A percentile compares a stretch with the other conserved stretches of the same genome.
These are phyloP conservation scores for Bimastos eiseni DNA, from an alignment of 2,888 invertebrate species.

Conservation along the genomic window DNA sequence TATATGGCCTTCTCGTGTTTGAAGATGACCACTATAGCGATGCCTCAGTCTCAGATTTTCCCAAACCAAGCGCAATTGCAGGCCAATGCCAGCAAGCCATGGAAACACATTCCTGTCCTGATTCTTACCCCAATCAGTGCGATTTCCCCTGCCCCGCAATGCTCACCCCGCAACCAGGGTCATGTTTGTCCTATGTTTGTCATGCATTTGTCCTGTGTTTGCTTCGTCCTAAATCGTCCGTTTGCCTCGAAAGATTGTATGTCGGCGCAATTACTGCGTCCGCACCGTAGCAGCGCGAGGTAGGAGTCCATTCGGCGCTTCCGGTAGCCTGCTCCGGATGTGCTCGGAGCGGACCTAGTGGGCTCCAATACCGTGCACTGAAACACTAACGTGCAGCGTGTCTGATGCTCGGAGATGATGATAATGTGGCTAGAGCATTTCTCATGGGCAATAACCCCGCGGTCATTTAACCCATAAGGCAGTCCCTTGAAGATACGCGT, in stretches of 20 bases:
- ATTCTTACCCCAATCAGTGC: not conserved
- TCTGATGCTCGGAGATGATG: not conserved
- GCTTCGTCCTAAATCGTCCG: constrained; percentile 4
- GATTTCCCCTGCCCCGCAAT: not conserved
- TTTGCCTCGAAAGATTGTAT: constrained; percentile 13
- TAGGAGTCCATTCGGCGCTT: not conserved
- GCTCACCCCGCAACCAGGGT: not conserved
- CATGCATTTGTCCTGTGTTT: not conserved
- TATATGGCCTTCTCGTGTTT: no score
- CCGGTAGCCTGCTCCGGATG: not conserved
- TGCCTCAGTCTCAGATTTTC: no score
- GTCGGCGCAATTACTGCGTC: not conserved
- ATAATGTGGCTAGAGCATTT: not conserved
- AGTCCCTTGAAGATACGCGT: no score
- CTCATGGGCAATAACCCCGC: no score
- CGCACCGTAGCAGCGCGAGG: not conserved
- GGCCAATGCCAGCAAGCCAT: no score
- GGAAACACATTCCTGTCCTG: not conserved
- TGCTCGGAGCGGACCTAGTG: not conserved
- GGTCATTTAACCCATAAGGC: no score
- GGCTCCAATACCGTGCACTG: not conserved
- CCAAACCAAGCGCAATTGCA: no score
- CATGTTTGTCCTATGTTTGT: not conserved
- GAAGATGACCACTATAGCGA: no score
- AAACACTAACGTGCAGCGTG: not conserved